A percentile compares a stretch with the other conserved stretches of the same genome.
Evolutionary conservation across 2,113 vertebrate species (phyloP).

Genomic region (Gila orcuttii): DNA sequence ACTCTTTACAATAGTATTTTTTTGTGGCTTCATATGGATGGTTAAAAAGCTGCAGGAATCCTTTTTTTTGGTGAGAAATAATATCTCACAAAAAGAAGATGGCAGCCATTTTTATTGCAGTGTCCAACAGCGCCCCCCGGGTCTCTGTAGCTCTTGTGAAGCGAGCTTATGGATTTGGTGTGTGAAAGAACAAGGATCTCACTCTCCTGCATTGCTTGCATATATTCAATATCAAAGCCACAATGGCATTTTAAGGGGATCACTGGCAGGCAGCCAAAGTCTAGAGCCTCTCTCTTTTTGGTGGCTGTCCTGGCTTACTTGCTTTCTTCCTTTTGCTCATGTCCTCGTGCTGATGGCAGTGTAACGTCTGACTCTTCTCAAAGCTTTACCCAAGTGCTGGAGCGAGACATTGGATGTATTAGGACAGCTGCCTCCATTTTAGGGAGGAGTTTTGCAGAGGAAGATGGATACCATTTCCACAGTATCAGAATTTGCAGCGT

Average conservation of each 20-base stretch:
- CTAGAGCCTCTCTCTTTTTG: constrained; percentile 35
- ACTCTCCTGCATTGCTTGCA: constrained; percentile 49
- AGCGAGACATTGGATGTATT: constrained; percentile 59
- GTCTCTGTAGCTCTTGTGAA: constrained; percentile 10
- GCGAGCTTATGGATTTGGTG: constrained; percentile 13
- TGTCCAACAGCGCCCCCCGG: constrained; percentile 58
- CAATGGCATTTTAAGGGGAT: constrained; percentile 69
- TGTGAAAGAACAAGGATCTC: constrained; percentile 44
- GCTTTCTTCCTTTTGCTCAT: constrained; percentile 33
- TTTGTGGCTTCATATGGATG: neutral
- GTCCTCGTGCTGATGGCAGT: constrained; percentile 44
- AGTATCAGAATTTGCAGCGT: constrained; percentile 11
- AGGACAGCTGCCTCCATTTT: constrained; percentile 77
- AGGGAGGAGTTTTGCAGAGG: constrained; percentile 56
- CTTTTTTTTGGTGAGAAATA: neutral
- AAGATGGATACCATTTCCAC: constrained; percentile 46
- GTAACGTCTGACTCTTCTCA: constrained; percentile 63
- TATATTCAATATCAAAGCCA: constrained; percentile 67
- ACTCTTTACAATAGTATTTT: neutral
- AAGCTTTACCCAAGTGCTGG: constrained; percentile 70
- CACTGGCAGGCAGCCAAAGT: constrained; percentile 68
- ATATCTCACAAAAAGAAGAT: neutral
- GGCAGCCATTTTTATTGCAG: constrained; percentile 46
- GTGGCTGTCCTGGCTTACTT: constrained; percentile 24
- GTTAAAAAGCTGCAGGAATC: neutral